phyloP scores from a whole-genome alignment of 2,113 vertebrate species.

The Carollia perspicillata region DNA sequence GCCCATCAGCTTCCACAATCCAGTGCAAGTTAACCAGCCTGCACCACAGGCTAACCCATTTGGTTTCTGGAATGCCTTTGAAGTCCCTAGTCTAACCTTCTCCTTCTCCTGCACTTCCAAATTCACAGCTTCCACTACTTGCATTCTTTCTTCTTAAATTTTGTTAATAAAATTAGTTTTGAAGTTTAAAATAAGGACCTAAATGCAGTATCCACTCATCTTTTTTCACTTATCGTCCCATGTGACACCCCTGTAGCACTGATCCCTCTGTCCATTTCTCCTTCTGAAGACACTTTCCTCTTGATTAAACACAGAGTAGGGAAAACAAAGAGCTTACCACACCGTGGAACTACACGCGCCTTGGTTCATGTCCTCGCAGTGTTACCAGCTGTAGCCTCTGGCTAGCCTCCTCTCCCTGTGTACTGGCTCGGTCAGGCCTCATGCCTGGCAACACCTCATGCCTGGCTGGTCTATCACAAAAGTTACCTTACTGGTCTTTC shows the following conservation, averaged over 20 bases:
- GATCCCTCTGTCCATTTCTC: neutral
- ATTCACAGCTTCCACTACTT: neutral
- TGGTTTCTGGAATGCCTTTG: neutral
- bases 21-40: neutral
- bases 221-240: neutral
- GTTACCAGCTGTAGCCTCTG: neutral
- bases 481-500: neutral
- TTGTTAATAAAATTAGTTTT: neutral
- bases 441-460: neutral
- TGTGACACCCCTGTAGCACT: neutral
- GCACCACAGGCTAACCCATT: neutral
- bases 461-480: neutral
- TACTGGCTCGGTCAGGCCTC: neutral
- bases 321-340: neutral
- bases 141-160: neutral
- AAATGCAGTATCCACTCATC: neutral
- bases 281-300: neutral
- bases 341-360: neutral
- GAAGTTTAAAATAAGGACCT: neutral
- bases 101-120: neutral
- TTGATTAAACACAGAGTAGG: neutral
- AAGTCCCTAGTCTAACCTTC: neutral
- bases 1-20: neutral
- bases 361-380: neutral
- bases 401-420: neutral